Base-by-base conservation (phyloP, 92 coral and sea anemone species). In the Porites lobata region DNA sequence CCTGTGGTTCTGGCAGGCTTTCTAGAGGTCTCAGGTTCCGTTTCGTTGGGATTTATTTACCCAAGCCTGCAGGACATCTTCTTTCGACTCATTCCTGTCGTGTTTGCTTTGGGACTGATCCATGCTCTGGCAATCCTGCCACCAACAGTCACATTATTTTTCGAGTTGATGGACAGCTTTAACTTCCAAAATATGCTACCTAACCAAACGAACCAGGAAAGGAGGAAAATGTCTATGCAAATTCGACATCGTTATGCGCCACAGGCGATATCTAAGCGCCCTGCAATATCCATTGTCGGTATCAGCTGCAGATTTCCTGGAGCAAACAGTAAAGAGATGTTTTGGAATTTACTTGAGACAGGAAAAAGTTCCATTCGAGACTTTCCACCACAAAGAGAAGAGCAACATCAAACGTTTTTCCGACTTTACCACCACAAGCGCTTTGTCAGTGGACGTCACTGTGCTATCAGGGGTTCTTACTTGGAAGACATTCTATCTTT, bases 291-390 rank as follows among this genome's bases (percentile, higher is more conserved):
- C 1, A 79, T 94, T 14, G 88, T 96, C 20, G 98, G 99, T 8
- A 91, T 96, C 7, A 83, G 95, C 67, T 94, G 99, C 77, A 78
- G 96, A 9, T 96, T 93, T 74, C 95, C 98, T 32, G 89, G 87
- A 18, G 94, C 92, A 6, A 87, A 68, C 67, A 86, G 85, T 21
- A 95, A 95, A 68, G 91, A 89, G 10, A 79, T 72, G 29, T 93
- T 95, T 73, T 93, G 98, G 98, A 71, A 84, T 18, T 72, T 94
- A 86, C 94, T 95, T 9, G 79, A 62, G 63, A 47, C 81, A 2
- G 96, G 96, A n/a, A 85, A 81, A 13, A 83, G 94, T 78, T 71
- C 87, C 0, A 79, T 87, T 17, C 29, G 92, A 38, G 71, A 82
- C 1, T 95, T 83, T 54, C 96, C 96, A 12, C 76, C 70, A 2